phyloP scores from a whole-genome alignment of 2,888 invertebrate genomes.

The Oligia latruncula region DNA sequence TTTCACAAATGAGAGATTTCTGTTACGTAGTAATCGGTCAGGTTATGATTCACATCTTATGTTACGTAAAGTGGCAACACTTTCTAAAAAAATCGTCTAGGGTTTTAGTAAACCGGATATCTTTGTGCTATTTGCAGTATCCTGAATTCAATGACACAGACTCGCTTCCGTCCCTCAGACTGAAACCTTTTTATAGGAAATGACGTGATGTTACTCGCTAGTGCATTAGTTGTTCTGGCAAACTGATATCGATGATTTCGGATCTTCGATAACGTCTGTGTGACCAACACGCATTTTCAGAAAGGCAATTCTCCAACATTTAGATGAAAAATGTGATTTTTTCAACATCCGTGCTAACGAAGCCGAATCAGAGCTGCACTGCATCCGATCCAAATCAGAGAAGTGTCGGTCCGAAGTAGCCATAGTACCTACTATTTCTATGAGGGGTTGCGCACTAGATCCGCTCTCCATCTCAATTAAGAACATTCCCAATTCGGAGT shows the following conservation, averaged over 20 bases:
- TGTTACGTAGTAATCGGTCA: slow-evolving; percentile 18
- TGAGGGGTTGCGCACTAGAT: too few relatives aligned
- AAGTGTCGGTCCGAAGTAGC: too few relatives aligned
- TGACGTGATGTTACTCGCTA: background rate
- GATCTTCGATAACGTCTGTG: background rate
- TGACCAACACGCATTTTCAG: background rate
- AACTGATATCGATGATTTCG: background rate
- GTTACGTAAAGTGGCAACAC: slow-evolving; percentile 19
- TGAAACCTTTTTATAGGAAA: background rate
- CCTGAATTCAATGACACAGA: background rate
- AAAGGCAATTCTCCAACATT: background rate
- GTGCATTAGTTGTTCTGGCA: background rate
- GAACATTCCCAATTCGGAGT: background rate
- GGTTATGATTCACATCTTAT: slow-evolving; percentile 27
- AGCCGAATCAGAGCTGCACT: too few relatives aligned
- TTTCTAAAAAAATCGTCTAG: slow-evolving; percentile 3
- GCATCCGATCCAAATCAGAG: too few relatives aligned
- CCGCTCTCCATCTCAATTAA: too few relatives aligned
- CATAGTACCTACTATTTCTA: too few relatives aligned
- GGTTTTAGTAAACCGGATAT: slow-evolving; percentile 4
- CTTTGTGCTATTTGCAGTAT: background rate
- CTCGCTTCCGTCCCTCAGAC: background rate
- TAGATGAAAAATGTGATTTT: background rate
- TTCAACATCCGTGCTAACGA: background rate
- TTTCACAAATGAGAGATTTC: slow-evolving; percentile 2